A percentile compares a stretch with the other conserved stretches of the same genome.
phyloP scores from a whole-genome alignment of 2,888 invertebrate species.

The Eurytoma adleriae region DNA sequence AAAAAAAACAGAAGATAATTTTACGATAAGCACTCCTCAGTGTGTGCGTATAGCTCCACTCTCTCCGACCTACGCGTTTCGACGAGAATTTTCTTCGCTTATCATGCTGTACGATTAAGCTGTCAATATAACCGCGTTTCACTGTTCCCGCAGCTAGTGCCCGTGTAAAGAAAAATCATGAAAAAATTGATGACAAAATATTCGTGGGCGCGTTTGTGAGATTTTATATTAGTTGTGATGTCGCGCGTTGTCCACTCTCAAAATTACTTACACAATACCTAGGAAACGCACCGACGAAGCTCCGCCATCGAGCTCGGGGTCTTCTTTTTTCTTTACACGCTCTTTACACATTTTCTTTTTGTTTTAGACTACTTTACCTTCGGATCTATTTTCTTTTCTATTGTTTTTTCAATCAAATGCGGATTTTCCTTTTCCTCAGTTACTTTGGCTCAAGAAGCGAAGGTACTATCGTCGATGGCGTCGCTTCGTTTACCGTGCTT shows the following conservation, averaged over 20 bases:
- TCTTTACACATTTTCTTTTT: background rate
- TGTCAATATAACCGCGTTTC: constrained; percentile 29
- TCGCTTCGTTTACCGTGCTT: constrained; percentile 16
- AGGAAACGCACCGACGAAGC: constrained; percentile 17
- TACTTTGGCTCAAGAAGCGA: background rate
- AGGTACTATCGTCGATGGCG: background rate
- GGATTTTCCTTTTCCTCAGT: background rate
- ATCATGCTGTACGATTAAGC: constrained; percentile 9
- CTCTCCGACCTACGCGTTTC: constrained; percentile 8
- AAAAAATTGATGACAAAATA: constrained; percentile 12
- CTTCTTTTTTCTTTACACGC: background rate
- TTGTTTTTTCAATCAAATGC: background rate
- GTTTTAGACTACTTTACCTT: background rate
- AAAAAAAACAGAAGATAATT: background rate
- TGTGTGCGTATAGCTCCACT: background rate
- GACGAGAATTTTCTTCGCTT: constrained; percentile 29
- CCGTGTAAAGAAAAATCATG: constrained; percentile 42
- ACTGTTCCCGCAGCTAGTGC: constrained; percentile 28
- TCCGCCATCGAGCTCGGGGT: background rate
- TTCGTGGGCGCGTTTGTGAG: constrained; percentile 20
- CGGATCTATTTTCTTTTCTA: background rate
- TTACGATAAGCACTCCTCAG: too few species aligned
- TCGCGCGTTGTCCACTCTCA: constrained; percentile 4
- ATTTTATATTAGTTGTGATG: constrained; percentile 37
- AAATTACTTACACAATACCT: constrained; percentile 7